Evolutionary conservation across 2,797 vertebrate genomes (phyloP).

Genomic region (Trachurus trachurus): DNA sequence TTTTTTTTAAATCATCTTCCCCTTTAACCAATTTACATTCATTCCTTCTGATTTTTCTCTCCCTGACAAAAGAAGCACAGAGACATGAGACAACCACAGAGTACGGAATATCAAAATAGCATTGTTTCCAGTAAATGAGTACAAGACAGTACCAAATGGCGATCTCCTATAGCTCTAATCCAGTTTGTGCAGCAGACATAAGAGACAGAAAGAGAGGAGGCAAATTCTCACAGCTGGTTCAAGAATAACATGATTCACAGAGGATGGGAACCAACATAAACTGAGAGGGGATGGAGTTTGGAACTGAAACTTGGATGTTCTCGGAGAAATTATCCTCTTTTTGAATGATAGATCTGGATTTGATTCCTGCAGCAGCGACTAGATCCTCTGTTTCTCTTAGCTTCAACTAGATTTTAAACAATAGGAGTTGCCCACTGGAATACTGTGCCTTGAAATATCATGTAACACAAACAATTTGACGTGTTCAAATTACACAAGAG

Average conservation of each 20-base stretch:
- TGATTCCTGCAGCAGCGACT: conserved; percentile 2
- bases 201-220: conserved; percentile 2
- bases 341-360: not conserved
- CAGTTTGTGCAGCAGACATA: conserved; percentile 18
- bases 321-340: not conserved
- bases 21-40: not conserved
- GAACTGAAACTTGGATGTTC: conserved; percentile 6
- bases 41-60: not conserved
- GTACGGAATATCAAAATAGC: not conserved
- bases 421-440: not conserved
- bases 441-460: not conserved
- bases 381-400: not conserved
- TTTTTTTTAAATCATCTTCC: not conserved
- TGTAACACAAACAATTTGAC: not conserved
- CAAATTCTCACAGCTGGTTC: conserved; percentile 10
- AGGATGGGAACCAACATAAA: conserved; percentile 9
- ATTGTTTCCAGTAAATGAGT: conserved; percentile 13
- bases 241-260: conserved; percentile 27
- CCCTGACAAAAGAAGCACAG: not conserved
- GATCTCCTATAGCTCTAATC: conserved; percentile 5
- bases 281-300: conserved; percentile 6
- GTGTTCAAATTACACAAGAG: not conserved
- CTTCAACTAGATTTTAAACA: not conserved
- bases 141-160: not conserved
- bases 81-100: not conserved